phyloP scores from a whole-genome alignment of 2,113 vertebrate species.

The Brachirus orientalis region DNA sequence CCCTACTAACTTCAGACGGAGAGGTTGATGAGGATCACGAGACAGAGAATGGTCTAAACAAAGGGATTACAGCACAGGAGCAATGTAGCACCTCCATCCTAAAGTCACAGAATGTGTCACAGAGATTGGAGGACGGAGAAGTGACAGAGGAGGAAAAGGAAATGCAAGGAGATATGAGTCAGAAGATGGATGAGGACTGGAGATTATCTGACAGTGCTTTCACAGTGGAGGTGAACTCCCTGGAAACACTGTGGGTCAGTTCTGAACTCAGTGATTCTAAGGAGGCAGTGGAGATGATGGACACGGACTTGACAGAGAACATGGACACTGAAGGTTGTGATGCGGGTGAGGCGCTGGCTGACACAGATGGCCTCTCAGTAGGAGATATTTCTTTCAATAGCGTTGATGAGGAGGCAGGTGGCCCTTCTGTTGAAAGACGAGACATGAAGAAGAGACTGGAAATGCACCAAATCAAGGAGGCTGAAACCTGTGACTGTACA shows the following conservation, averaged over 20 bases:
- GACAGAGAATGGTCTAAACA: slow-evolving; percentile 48
- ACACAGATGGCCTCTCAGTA: slow-evolving; percentile 73
- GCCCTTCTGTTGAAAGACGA: slow-evolving; percentile 8
- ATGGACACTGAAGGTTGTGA: slow-evolving; percentile 69
- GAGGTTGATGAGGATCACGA: slow-evolving; percentile 71
- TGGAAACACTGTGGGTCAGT: slow-evolving; percentile 62
- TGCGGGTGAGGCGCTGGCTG: slow-evolving; percentile 73
- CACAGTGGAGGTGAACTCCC: slow-evolving; percentile 65
- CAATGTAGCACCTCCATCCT: slow-evolving; percentile 41
- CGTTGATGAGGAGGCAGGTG: slow-evolving; percentile 42
- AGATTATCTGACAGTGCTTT: slow-evolving; percentile 60
- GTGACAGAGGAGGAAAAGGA: slow-evolving; percentile 39
- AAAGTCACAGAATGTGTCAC: slow-evolving; percentile 31
- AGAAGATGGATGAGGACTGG: slow-evolving; percentile 65
- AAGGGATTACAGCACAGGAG: slow-evolving; percentile 41
- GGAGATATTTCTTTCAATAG: slow-evolving; percentile 67
- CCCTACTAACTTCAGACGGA: slow-evolving; percentile 60
- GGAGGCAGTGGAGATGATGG: slow-evolving; percentile 53
- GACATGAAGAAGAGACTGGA: slow-evolving; percentile 24
- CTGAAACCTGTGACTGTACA: slow-evolving; percentile 23
- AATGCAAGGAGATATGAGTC: slow-evolving; percentile 42
- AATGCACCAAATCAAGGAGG: slow-evolving; percentile 38
- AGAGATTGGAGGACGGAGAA: slow-evolving; percentile 39
- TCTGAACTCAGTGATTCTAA: slow-evolving; percentile 62
- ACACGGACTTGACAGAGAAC: slow-evolving; percentile 59